Percentiles rank a stretch among this genome's conserved stretches.
These are phyloP conservation scores for Phymorhynchus buccinoides DNA, from an alignment of 1,140 invertebrate genomes.

Conservation along the genomic window DNA sequence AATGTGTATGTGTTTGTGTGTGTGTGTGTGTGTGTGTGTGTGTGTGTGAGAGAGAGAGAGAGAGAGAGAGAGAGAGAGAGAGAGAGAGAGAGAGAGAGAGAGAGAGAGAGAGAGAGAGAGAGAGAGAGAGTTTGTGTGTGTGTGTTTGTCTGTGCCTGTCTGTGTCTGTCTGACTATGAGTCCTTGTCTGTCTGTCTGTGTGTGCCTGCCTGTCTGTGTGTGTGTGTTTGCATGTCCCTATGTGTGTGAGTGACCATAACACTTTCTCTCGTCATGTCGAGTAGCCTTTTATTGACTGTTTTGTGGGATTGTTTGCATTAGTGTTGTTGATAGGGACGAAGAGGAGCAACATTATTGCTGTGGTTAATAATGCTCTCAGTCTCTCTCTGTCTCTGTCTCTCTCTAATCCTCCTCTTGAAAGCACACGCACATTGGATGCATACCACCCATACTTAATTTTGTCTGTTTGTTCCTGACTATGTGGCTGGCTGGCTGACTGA, in stretches of 20 bases:
- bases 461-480: too few species aligned
- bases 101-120: background rate
- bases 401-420: too few species aligned
- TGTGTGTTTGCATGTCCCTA: background rate
- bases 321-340: too few species aligned
- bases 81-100: background rate
- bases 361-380: background rate
- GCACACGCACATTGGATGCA: too few species aligned
- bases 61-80: background rate
- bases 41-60: slow-evolving; percentile 5
- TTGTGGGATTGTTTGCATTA: too few species aligned
- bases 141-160: background rate
- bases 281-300: background rate
- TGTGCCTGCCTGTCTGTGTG: too few species aligned
- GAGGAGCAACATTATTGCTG: background rate
- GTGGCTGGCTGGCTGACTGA: too few species aligned
- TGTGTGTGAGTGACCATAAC: background rate
- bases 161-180: too few species aligned
- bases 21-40: slow-evolving; percentile 24
- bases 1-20: background rate
- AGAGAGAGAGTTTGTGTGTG: too few species aligned
- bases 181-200: too few species aligned
- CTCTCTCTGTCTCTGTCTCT: background rate
- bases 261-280: background rate
- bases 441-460: too few species aligned